Percentiles rank a stretch among this genome's conserved stretches.
Evolutionary conservation across 2,113 vertebrate genomes (phyloP).

Genomic region (Rhinoderma darwinii): DNA sequence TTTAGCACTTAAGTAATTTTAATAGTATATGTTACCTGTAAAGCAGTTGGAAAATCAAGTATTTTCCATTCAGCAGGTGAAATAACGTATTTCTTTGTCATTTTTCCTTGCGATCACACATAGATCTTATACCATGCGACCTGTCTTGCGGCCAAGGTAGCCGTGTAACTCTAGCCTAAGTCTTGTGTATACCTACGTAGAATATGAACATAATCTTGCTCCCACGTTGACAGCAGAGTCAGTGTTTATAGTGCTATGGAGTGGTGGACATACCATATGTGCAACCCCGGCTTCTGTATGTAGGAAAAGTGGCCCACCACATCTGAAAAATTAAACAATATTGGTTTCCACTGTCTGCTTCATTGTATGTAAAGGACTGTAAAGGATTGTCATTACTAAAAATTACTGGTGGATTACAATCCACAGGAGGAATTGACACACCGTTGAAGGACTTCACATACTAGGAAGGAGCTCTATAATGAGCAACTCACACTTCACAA

Average conservation of each 20-base stretch:
- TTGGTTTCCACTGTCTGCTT: background rate
- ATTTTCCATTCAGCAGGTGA: slow-evolving; percentile 1
- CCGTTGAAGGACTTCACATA: background rate
- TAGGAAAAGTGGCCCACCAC: background rate
- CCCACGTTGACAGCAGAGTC: no score
- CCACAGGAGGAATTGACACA: background rate
- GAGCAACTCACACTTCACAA: no score
- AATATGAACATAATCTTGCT: no score
- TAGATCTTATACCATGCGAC: no score
- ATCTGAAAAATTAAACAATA: no score
- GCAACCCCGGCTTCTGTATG: background rate
- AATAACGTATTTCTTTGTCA: slow-evolving; percentile 3
- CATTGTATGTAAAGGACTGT: background rate
- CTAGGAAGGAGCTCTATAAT: background rate
- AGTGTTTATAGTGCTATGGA: no score
- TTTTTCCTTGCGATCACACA: no score
- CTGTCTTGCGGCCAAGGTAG: no score
- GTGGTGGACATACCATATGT: background rate
- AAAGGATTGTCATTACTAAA: background rate
- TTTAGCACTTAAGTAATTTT: background rate
- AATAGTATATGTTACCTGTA: background rate
- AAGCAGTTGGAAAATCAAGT: background rate
- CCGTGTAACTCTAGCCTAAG: no score
- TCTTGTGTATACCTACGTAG: no score
- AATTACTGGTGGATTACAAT: background rate